A percentile compares a stretch with the other conserved stretches of the same genome.
phyloP scores from a whole-genome alignment of 2,888 invertebrate species.

The Aporophyla lueneburgensis region DNA sequence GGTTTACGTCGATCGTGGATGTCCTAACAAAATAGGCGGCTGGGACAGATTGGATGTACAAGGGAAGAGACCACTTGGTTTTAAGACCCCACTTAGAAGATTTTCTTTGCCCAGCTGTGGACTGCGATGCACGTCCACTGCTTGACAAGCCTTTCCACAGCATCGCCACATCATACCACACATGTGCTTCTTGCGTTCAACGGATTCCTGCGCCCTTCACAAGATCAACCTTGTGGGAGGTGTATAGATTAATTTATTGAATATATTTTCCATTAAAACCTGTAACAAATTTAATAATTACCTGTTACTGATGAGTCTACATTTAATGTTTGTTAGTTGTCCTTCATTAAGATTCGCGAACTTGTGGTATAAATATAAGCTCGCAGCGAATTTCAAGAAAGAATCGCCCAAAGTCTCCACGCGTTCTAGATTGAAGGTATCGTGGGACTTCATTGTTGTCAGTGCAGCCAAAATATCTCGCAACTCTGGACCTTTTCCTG shows the following conservation, averaged over 20 bases:
- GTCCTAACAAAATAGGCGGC: background rate
- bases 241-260: background rate
- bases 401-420: conserved; percentile 97
- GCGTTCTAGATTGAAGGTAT: conserved; percentile 95
- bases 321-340: conserved; percentile 93
- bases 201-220: background rate
- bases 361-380: conserved; percentile 93
- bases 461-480: conserved; percentile 91
- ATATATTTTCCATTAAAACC: background rate
- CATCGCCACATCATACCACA: background rate
- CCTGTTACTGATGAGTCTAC: conserved; percentile 94
- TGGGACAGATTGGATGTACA: background rate
- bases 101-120: background rate
- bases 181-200: background rate
- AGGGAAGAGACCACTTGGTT: background rate
- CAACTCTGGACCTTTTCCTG: conserved; percentile 85
- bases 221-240: background rate
- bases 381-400: conserved; percentile 95
- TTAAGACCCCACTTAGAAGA: background rate
- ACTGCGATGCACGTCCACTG: background rate
- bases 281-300: conserved; percentile 84
- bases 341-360: conserved; percentile 95
- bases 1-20: background rate
- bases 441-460: conserved; percentile 93
- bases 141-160: background rate